These are phyloP conservation scores for Typhlichthys eigenmanni DNA, from an alignment of 2,797 vertebrate genomes.

Conservation along the genomic window DNA sequence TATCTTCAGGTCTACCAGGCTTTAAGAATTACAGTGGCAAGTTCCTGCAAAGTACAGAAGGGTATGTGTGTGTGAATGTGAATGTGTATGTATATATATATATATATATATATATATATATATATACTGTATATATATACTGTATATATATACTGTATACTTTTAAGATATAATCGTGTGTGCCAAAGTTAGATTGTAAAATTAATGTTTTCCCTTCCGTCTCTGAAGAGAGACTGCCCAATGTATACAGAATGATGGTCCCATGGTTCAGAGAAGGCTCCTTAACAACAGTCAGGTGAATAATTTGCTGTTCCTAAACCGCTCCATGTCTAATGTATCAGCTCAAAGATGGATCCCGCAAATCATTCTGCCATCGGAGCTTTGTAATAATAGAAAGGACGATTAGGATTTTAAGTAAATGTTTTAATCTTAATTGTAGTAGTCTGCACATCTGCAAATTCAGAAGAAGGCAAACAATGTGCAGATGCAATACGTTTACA, in stretches of 20 bases:
- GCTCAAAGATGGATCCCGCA: no score
- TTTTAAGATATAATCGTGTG: background rate
- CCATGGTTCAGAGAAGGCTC: conserved; percentile 94
- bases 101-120: no score
- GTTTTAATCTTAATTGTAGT: no score
- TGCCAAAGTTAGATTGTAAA: background rate
- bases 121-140: background rate
- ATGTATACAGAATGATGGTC: conserved; percentile 87
- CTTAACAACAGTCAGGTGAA: conserved; percentile 82
- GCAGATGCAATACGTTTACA: no score
- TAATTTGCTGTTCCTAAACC: background rate
- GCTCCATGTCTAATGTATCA: background rate
- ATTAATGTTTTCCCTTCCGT: background rate
- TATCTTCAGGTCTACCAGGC: conserved; percentile 90
- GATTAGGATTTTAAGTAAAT: no score
- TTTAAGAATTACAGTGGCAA: conserved; percentile 85
- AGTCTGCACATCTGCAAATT: no score
- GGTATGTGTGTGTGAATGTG: conserved; percentile 68
- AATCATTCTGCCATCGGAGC: no score
- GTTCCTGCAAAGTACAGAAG: conserved; percentile 83
- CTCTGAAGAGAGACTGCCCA: conserved; percentile 81
- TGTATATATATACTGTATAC: background rate
- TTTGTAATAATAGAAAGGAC: no score
- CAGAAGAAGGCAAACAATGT: no score
- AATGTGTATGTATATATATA: no score